phyloP scores from a whole-genome alignment of 2,113 vertebrate species.

The Pedionomus torquatus region DNA sequence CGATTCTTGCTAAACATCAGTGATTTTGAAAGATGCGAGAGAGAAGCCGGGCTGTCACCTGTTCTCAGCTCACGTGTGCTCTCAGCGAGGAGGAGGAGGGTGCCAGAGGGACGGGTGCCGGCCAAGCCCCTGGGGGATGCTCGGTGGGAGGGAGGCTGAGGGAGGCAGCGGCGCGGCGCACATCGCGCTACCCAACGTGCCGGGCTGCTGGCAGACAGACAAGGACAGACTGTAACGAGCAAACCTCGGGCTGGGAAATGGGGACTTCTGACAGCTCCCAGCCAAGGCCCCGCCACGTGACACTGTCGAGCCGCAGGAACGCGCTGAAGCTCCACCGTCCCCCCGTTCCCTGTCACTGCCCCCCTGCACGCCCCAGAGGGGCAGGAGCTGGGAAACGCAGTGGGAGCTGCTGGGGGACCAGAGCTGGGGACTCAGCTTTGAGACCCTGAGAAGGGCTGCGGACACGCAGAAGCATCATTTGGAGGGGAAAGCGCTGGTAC shows the following conservation, averaged over 20 bases:
- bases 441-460: background rate
- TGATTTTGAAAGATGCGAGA: background rate
- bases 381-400: background rate
- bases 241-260: background rate
- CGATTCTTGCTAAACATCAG: background rate
- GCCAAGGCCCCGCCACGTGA: background rate
- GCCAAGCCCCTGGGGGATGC: background rate
- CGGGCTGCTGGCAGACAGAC: background rate
- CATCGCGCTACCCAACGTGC: rapidly evolving
- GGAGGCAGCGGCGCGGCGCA: background rate
- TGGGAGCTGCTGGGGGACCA: background rate
- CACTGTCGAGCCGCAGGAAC: background rate
- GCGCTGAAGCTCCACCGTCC: background rate
- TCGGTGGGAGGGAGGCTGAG: background rate
- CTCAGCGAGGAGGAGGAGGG: background rate
- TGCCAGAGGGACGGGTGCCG: background rate
- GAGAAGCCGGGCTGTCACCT: background rate
- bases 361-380: rapidly evolving
- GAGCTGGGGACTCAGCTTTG: rapidly evolving
- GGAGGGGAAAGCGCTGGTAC: rapidly evolving
- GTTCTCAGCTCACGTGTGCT: background rate
- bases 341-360: background rate
- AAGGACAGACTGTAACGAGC: background rate
- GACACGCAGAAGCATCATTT: rapidly evolving
- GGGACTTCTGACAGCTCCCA: background rate